Conservation (phyloP, 2,113 vertebrate species). For the Grammomys surdaster region DNA sequence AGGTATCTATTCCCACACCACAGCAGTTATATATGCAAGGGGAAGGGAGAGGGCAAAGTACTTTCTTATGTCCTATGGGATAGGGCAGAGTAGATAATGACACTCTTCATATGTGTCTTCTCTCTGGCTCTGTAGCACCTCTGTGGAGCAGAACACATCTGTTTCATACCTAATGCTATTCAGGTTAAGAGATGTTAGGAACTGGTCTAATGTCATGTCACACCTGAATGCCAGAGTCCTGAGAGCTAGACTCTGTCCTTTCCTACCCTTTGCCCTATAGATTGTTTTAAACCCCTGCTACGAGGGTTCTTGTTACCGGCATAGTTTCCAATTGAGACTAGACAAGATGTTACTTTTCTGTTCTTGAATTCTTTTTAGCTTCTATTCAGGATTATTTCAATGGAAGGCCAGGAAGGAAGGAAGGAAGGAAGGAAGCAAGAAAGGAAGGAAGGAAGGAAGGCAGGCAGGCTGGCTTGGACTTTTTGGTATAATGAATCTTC, state of each 20-base stretch:
- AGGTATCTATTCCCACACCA: background rate
- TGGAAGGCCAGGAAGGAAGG: background rate
- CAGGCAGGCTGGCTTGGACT: too few species aligned
- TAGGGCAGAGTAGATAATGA: background rate
- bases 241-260: background rate
- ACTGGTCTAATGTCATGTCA: background rate
- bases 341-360: background rate
- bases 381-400: background rate
- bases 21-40: background rate
- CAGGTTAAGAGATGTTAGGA: background rate
- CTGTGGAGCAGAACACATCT: background rate
- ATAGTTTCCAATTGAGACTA: background rate
- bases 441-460: background rate
- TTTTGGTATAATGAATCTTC: background rate
- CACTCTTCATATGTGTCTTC: rapidly evolving
- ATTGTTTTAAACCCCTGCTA: background rate
- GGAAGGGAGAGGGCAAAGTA: background rate
- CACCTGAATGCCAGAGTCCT: background rate
- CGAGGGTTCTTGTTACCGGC: background rate
- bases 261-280: background rate
- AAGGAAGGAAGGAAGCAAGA: background rate
- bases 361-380: background rate
- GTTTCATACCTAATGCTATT: background rate
- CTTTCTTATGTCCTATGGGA: background rate
- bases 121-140: background rate